Base-by-base conservation (phyloP, 2,888 invertebrate genomes). In the Agrotis puta region DNA sequence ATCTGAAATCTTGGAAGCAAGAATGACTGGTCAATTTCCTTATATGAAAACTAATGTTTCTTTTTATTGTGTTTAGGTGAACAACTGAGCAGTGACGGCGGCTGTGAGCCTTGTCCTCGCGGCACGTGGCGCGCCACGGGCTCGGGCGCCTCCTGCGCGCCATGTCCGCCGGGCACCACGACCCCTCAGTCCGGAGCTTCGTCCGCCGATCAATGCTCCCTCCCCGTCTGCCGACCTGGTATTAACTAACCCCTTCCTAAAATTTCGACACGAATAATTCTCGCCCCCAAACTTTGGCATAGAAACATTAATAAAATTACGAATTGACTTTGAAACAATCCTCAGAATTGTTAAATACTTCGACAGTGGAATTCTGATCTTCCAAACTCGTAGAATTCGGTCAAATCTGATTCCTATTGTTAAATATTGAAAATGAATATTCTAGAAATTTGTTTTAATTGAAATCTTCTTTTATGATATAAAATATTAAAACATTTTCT, bases 71-170 rank as follows among this genome's bases (percentile, higher is more conserved):
- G 39, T 61, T 20, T 61, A 88, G 98, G 98, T 33, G 98, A 98
- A 95, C 98, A 98, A 88, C 93, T 98, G 64, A 98, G 98, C 71
- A 97, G 97, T 64, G 98, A 98, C 87, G 99, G 99, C 3, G 98
- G 98, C 62, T 99, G 99, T 91, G 99, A 99, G 89, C 97, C 98
- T 4, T 99, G 99, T 89, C 98, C 99, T 0, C 96, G 98, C 62
- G 99, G 99, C 62, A 98, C 98, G 0, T 98, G 98, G 94, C 97
- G 99, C 47, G 97, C 98, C 0, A 98, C 98, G 90, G 99, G 99
- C 2, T 97, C 98, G 0, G 98, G 99, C 84, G 98, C 99, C 0
- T 97, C 98, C 0, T 99, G 99, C 88, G 97, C 98, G 11, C 96
- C 97, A 13, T 99, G 99, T 93, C 99, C 99, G 0, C 93, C 98